Evolutionary conservation across 1,140 invertebrate species (phyloP).

Genomic region (Drosophila sechellia): DNA sequence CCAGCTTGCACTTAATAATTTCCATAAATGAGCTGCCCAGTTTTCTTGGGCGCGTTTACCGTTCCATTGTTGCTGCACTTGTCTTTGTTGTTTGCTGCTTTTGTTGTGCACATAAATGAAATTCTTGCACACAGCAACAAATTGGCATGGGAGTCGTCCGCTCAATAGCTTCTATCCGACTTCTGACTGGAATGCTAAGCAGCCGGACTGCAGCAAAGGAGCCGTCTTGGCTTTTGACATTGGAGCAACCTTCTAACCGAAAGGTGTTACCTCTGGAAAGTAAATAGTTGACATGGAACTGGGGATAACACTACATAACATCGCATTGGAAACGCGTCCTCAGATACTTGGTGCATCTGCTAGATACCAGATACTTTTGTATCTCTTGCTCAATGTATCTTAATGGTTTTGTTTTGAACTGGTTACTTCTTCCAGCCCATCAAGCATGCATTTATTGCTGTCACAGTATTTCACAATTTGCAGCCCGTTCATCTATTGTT

Average conservation of each 20-base stretch:
- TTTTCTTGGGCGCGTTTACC: slow-evolving; percentile 46
- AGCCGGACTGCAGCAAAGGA: slow-evolving; percentile 22
- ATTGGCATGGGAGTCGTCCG: slow-evolving; percentile 34
- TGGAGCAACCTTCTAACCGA: slow-evolving; percentile 5
- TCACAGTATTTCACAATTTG: slow-evolving; percentile 40
- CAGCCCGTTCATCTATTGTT: slow-evolving; percentile 30
- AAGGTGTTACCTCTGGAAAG: slow-evolving; percentile 3
- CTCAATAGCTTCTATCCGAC: slow-evolving; percentile 19
- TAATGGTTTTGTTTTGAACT: slow-evolving; percentile 29
- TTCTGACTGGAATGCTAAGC: slow-evolving; percentile 64
- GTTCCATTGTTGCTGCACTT: slow-evolving; percentile 33
- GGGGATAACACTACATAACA: neutral
- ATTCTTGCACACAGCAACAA: slow-evolving; percentile 60
- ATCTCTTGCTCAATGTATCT: slow-evolving; percentile 3
- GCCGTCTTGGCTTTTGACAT: slow-evolving; percentile 17
- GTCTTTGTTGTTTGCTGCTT: slow-evolving; percentile 19
- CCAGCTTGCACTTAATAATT: slow-evolving; percentile 52
- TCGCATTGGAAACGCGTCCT: neutral
- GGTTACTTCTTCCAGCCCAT: slow-evolving; percentile 1
- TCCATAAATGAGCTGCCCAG: slow-evolving; percentile 54
- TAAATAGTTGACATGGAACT: neutral
- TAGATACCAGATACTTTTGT: neutral
- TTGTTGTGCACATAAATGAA: slow-evolving; percentile 49
- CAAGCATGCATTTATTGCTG: slow-evolving; percentile 21
- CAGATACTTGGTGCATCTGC: neutral